Evolutionary conservation across 2,113 vertebrate genomes (phyloP).

Genomic region (Bubo scandiacus): DNA sequence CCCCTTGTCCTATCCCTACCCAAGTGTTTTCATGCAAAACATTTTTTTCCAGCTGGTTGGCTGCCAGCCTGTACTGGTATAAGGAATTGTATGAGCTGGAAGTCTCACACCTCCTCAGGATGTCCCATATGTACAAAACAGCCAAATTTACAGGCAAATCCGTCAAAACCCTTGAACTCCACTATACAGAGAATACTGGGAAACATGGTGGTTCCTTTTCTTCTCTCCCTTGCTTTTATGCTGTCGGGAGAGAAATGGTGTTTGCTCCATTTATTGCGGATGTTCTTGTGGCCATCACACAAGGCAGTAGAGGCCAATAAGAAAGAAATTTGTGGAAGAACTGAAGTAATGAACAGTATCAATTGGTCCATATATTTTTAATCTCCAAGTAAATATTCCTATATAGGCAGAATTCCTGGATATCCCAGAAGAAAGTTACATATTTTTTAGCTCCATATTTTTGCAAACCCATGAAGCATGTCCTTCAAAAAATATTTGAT

Average conservation of each 20-base stretch:
- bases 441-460: background rate
- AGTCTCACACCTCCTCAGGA: background rate
- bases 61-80: background rate
- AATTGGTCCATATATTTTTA: background rate
- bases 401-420: background rate
- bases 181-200: background rate
- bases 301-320: background rate
- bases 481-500: background rate
- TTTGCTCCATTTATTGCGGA: background rate
- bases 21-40: background rate
- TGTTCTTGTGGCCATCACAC: background rate
- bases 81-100: background rate
- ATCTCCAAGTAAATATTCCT: background rate
- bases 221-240: background rate
- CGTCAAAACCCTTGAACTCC: background rate
- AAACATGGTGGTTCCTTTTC: background rate
- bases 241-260: background rate
- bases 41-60: background rate
- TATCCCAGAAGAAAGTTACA: background rate
- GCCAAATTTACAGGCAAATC: background rate
- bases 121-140: background rate
- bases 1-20: no score
- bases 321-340: background rate
- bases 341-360: background rate
- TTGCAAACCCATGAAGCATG: background rate